Base-by-base conservation (phyloP, 2,888 invertebrate species). In the Hermodice carunculata region DNA sequence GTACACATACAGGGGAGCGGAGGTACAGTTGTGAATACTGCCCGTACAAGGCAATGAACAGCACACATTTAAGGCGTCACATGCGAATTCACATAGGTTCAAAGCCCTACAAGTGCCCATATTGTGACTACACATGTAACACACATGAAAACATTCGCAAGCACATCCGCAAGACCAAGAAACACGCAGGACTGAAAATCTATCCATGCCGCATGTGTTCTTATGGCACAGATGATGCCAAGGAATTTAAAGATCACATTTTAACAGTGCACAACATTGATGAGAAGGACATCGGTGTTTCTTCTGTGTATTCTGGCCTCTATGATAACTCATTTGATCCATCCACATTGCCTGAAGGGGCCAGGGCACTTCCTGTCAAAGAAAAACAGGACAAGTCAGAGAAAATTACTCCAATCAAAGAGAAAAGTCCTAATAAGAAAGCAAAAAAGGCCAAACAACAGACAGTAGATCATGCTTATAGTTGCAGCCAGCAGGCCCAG, bases 101-200 rank as follows among this genome's bases (percentile, higher is more conserved):
- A 3, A 84, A 85, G 61, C 86, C 86, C 1, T 86, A 82, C 67
- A 79, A 82, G 63, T 86, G 86, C 71, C 87, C 86, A 1, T 87
- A 87, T 69, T 96, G 96, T 78, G 80, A 88, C 1, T 95, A 94
- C 84, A 89, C 89, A 3, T 85, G 85, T 67, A 85, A 85, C 69
- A 82, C 81, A 0, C 83, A 93, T 92, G 95, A 95, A 83, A 96
- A 95, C 84, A 89, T 96, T 14, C 90, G 95, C 3, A 95, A 95
- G 80, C 96, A 96, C 86, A 91, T 94, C 1, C 86, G 94, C 0
- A 91, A 90, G 37, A 93, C 93, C 11, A 91, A 90, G 61, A 91
- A 92, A 57, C 96, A 96, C 86, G 89, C 90, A 0, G 94, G 93
- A 1, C 90, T 92, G 78, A 90, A 87, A 64, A 89, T 96, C 44